Evolutionary conservation across 2,113 vertebrate genomes (phyloP).

Genomic region (Casuarius casuarius): DNA sequence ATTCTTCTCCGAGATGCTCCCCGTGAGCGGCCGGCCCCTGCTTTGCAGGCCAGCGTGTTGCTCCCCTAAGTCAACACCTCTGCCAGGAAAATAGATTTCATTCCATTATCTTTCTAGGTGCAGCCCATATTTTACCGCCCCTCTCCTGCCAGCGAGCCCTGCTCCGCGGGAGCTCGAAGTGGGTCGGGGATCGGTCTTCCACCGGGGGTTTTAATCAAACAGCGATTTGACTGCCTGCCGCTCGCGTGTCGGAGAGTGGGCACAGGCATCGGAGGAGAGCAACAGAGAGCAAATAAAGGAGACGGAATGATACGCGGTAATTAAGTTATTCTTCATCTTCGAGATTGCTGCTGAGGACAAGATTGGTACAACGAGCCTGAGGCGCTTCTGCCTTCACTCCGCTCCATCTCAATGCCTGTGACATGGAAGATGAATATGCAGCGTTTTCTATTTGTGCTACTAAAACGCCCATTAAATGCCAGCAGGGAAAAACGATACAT

Average conservation of each 20-base stretch:
- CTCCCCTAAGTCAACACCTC: not conserved
- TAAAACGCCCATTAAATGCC: conserved; percentile 57
- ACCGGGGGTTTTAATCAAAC: not conserved
- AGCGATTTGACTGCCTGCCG: not conserved
- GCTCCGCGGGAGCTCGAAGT: fast-evolving
- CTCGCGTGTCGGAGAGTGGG: not conserved
- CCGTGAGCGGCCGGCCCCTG: fast-evolving
- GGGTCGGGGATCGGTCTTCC: not conserved
- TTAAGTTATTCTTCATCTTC: conserved; percentile 58
- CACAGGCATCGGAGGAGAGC: not conserved
- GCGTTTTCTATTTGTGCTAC: conserved; percentile 54
- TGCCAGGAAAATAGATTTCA: not conserved
- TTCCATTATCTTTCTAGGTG: not conserved
- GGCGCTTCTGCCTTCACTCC: conserved; percentile 30
- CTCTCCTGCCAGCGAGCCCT: not conserved
- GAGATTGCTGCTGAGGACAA: conserved; percentile 6
- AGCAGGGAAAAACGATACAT: conserved; percentile 15
- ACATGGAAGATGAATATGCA: conserved; percentile 48
- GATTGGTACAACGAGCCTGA: conserved; percentile 23
- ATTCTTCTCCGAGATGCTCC: not conserved
- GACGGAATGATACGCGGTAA: conserved; percentile 9
- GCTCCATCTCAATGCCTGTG: conserved; percentile 43
- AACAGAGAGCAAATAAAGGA: conserved; percentile 12
- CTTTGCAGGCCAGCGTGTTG: not conserved
- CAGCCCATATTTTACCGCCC: not conserved